Evolutionary conservation across 1,140 invertebrate species (phyloP).

Genomic region (Anastrepha obliqua): DNA sequence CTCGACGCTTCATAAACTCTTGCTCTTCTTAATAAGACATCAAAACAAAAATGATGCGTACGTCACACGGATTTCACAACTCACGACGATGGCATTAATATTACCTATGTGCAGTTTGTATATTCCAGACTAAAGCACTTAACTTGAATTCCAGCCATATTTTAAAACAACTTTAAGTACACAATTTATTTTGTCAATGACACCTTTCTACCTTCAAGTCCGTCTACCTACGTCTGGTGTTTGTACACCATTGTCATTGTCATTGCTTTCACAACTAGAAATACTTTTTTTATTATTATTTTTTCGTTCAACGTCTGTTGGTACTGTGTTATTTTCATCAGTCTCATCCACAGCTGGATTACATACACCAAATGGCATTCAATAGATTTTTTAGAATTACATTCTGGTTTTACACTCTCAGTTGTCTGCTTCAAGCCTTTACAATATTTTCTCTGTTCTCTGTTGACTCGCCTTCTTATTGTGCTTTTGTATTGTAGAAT

Average conservation of each 20-base stretch:
- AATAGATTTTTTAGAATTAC: neutral
- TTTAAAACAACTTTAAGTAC: too few species aligned
- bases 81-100: too few species aligned
- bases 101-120: too few species aligned
- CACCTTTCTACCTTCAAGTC: too few species aligned
- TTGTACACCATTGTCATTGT: neutral
- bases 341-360: neutral
- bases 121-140: too few species aligned
- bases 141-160: too few species aligned
- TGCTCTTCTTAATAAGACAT: too few species aligned
- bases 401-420: neutral
- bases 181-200: too few species aligned
- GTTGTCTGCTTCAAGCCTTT: neutral
- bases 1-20: too few species aligned
- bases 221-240: too few species aligned
- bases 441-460: neutral
- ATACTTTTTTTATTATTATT: neutral
- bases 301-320: neutral
- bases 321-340: constrained; percentile 3
- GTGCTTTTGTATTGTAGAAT: neutral
- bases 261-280: neutral
- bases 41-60: too few species aligned
- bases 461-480: neutral
- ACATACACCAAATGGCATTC: neutral
- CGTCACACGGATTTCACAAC: too few species aligned